Percentiles rank a stretch among this genome's conserved stretches.
These are phyloP conservation scores for Coecobrya sp. DNA, from an alignment of 2,888 invertebrate species.

Conservation along the genomic window DNA sequence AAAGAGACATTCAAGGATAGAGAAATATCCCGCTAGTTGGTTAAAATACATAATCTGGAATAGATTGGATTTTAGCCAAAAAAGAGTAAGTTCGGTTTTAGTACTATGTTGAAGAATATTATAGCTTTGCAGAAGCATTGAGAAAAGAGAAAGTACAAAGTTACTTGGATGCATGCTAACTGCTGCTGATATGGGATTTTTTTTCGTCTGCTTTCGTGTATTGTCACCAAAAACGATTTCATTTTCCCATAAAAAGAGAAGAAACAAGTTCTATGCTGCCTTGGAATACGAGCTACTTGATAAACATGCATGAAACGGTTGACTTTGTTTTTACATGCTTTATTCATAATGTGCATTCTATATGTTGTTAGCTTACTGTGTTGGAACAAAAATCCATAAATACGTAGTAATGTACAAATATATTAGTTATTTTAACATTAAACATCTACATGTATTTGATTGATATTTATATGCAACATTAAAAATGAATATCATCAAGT, in stretches of 20 bases:
- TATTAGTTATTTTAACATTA: too few species aligned
- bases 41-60: slow-evolving; percentile 50
- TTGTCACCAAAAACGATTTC: slow-evolving; percentile 34
- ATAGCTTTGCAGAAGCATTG: slow-evolving; percentile 10
- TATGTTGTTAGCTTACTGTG: neutral
- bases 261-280: neutral
- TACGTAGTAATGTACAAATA: neutral
- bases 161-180: slow-evolving; percentile 12
- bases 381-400: neutral
- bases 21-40: slow-evolving; percentile 37
- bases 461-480: too few species aligned
- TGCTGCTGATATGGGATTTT: neutral
- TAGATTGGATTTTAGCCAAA: slow-evolving; percentile 69
- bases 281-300: neutral
- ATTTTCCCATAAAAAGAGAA: slow-evolving; percentile 23
- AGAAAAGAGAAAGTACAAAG: slow-evolving; percentile 31
- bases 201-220: neutral
- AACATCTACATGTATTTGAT: too few species aligned
- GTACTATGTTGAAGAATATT: slow-evolving; percentile 1
- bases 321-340: neutral
- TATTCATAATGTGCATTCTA: neutral
- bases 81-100: slow-evolving; percentile 30
- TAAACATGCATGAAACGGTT: neutral
- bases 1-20: neutral
- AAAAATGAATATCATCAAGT: too few species aligned